Percentiles rank a stretch among this genome's conserved stretches.
Evolutionary conservation across 1,140 invertebrate genomes (phyloP).

Genomic region (Tigriopus japonicus): DNA sequence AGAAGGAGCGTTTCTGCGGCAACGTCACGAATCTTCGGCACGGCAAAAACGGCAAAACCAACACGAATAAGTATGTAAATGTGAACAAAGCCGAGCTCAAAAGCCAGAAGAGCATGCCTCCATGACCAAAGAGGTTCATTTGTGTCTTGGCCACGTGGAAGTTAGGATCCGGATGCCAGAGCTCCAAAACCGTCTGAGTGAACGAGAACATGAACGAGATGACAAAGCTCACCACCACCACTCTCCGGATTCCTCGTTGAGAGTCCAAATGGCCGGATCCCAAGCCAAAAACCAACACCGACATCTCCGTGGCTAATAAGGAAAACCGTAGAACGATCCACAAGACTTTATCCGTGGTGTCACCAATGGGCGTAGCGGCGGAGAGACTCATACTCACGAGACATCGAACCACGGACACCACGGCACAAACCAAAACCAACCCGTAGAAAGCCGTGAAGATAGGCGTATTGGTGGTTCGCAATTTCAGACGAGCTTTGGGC

Average conservation of each 20-base stretch:
- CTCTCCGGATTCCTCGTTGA: background rate
- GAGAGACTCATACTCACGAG: background rate
- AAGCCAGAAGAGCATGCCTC: background rate
- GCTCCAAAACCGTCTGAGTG: background rate
- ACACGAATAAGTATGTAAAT: background rate
- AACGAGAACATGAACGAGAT: background rate
- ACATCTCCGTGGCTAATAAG: background rate
- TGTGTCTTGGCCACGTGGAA: background rate
- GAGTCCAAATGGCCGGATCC: background rate
- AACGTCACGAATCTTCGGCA: background rate
- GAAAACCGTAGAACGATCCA: background rate
- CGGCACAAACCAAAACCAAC: background rate
- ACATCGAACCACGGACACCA: background rate
- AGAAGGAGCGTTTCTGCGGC: background rate
- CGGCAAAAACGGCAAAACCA: background rate
- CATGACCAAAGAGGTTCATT: slow-evolving; percentile 3
- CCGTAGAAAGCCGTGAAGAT: background rate
- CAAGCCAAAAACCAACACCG: background rate
- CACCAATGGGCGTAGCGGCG: background rate
- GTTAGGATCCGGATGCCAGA: background rate
- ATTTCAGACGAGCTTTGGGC: background rate
- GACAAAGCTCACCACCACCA: background rate
- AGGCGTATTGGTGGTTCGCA: background rate
- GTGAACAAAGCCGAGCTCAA: background rate
- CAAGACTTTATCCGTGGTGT: background rate